Evolutionary conservation across 2,797 vertebrate species (phyloP), one percentile per base, ranked within the genome.

Genomic region (Notamacropus eugenii): DNA sequence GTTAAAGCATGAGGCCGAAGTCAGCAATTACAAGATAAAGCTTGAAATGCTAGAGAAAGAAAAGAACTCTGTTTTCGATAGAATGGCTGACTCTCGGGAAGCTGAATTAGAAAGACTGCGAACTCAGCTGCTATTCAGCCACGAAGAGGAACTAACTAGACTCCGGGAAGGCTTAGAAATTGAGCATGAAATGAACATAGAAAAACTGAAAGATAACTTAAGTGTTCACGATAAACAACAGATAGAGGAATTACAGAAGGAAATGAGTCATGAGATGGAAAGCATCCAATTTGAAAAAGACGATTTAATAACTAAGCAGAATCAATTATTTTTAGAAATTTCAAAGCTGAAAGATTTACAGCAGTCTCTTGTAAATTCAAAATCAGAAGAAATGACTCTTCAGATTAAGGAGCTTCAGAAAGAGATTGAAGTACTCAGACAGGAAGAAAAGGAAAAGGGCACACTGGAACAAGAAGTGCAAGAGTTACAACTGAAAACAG

Each of bases 41-140:
- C 98, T 99, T 96, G 99, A 99, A 97, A 99, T 99, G 99, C 98
- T 99, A 55, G 99, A 99, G 98, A 99, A 99, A 93, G 99, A 99
- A 97, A 99, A 99, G 95, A 99, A 99, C 82, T 99, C 99, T 0
- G 99, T 99, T 95, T 98, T 99, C 92, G 99, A 99, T 97, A 99
- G 99, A 96, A 99, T 99, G 99, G 99, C 99, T 0, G 99, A 99
- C 98, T 99, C 99, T 3, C 99, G 99, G 98, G 99, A 99, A 98
- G 99, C 99, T 0, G 99, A 99, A 97, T 98, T 99, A 52, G 52
- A n/a, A n/a, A n/a, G n/a, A n/a, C n/a, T n/a, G n/a, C n/a, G n/a
- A n/a, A n/a, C n/a, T n/a, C n/a, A n/a, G n/a, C n/a, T n/a, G n/a
- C n/a, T n/a, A n/a, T n/a, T n/a, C n/a, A n/a, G n/a, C n/a, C n/a